Percentiles rank a stretch among this genome's conserved stretches.
Evolutionary conservation across 2,113 vertebrate genomes (phyloP).

Genomic region (Chaetops frenatus): DNA sequence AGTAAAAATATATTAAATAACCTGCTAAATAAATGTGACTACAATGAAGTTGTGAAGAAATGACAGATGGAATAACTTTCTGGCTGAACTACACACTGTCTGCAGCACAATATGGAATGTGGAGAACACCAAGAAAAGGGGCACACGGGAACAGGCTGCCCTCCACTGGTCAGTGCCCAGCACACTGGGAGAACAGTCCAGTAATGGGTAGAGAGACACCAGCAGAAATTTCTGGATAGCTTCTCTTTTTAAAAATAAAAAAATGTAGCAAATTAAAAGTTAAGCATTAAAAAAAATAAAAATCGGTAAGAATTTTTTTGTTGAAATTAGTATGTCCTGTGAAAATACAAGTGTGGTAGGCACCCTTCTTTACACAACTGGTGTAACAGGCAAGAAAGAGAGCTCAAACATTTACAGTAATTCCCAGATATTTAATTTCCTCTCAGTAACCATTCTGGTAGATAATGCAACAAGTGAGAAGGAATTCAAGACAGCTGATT

Average conservation of each 20-base stretch:
- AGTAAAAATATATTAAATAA: neutral
- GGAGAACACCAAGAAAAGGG: neutral
- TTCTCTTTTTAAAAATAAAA: neutral
- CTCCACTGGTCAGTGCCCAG: slow-evolving; percentile 9
- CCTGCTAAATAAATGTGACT: neutral
- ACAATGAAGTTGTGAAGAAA: neutral
- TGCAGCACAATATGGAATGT: neutral
- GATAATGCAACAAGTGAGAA: neutral
- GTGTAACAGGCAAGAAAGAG: neutral
- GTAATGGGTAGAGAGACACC: neutral
- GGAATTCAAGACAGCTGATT: neutral
- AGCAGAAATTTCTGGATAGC: neutral
- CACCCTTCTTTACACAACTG: neutral
- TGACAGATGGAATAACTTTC: neutral
- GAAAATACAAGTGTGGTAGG: neutral
- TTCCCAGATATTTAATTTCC: neutral
- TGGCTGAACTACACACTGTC: neutral
- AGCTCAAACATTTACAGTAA: neutral
- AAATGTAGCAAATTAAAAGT: neutral
- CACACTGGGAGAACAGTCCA: neutral
- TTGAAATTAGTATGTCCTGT: neutral
- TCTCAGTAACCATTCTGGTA: neutral
- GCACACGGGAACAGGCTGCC: neutral
- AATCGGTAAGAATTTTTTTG: neutral
- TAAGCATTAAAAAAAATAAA: neutral